A percentile compares a stretch with the other conserved stretches of the same genome.
Conservation (phyloP, 1,140 invertebrate species). For the Theocolax elegans region DNA sequence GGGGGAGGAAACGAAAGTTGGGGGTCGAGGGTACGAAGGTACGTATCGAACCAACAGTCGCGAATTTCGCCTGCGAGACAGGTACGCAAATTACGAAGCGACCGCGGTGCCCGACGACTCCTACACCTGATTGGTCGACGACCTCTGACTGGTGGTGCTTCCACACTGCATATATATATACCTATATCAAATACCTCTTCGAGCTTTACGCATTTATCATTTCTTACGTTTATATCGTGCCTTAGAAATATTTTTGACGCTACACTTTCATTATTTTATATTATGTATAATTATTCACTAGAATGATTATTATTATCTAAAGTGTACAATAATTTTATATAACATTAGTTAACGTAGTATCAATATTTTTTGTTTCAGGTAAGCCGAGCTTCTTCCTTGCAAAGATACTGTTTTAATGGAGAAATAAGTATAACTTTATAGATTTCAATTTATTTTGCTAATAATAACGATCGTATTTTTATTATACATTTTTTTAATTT, state of each 20-base stretch:
- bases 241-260: too few species aligned
- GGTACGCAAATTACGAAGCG: constrained; percentile 11
- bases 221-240: too few species aligned
- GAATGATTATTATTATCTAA: too few species aligned
- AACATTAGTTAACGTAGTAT: too few species aligned
- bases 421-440: background rate
- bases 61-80: constrained; percentile 42
- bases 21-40: constrained; percentile 39
- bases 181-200: background rate
- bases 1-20: background rate
- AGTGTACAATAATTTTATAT: too few species aligned
- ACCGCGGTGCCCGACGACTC: background rate
- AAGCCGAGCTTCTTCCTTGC: background rate
- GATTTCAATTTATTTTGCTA: background rate
- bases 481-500: too few species aligned
- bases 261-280: too few species aligned
- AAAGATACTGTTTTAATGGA: background rate
- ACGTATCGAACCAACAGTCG: constrained; percentile 51
- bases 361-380: constrained; percentile 31
- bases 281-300: too few species aligned
- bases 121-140: constrained; percentile 27
- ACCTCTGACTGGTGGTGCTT: background rate
- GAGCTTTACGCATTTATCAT: too few species aligned
- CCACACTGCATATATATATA: background rate
- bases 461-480: too few species aligned